Evolutionary conservation across 2,113 vertebrate genomes (phyloP).

Genomic region (Sinocyclocheilus maitianheensis): DNA sequence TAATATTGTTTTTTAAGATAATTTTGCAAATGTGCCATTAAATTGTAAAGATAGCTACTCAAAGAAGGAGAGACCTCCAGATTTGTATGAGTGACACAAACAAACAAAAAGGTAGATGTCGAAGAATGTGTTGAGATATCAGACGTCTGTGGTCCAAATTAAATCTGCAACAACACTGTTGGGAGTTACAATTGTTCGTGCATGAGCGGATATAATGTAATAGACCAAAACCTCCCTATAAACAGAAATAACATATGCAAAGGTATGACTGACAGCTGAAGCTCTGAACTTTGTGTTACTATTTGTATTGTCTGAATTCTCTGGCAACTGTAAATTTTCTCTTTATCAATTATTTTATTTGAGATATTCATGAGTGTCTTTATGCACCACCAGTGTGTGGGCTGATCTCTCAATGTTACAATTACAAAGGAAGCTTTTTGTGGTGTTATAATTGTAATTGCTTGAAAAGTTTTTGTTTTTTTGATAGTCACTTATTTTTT

Average conservation of each 20-base stretch:
- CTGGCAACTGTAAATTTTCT: background rate
- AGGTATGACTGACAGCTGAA: slow-evolving; percentile 15
- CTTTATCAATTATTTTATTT: background rate
- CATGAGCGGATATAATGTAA: slow-evolving; percentile 27
- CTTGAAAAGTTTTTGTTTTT: no score
- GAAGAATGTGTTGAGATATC: background rate
- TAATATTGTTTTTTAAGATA: no score
- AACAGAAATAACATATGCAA: background rate
- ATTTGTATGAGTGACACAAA: no score
- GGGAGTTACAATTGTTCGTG: slow-evolving; percentile 31
- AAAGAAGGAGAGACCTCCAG: no score
- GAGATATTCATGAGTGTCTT: background rate
- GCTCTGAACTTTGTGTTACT: background rate
- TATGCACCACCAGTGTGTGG: no score
- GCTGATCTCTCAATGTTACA: no score
- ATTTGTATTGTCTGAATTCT: background rate
- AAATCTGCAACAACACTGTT: slow-evolving; percentile 36
- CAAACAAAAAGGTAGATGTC: no score
- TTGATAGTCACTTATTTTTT: no score
- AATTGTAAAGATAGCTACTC: no score
- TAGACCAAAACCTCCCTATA: slow-evolving; percentile 7
- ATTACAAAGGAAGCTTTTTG: no score
- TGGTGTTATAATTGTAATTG: no score
- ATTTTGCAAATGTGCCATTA: no score
- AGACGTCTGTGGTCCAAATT: background rate